Conservation (phyloP, 2,888 invertebrate genomes). For the Drosophila mettleri region DNA sequence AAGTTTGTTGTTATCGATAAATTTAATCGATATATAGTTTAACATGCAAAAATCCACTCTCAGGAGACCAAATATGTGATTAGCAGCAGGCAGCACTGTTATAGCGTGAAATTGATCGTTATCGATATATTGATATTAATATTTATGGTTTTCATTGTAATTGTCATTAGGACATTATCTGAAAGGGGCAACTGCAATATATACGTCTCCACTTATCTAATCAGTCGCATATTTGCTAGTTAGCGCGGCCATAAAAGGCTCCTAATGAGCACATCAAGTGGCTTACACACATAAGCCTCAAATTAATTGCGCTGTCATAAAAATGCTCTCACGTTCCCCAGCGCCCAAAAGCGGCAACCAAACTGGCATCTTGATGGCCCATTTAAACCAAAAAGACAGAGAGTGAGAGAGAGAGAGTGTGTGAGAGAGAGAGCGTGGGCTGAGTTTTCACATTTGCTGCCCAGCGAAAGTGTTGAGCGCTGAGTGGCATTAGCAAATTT, state of each 20-base stretch:
- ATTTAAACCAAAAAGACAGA: conserved; percentile 16
- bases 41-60: not conserved
- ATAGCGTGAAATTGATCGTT: not conserved
- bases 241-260: conserved; percentile 73
- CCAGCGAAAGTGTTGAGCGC: conserved; percentile 53
- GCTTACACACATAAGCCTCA: conserved; percentile 77
- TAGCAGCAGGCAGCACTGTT: not conserved
- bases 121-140: not conserved
- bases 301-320: conserved; percentile 81
- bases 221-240: conserved; percentile 78
- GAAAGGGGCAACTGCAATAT: not conserved
- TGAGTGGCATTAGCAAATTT: conserved; percentile 54
- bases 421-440: not conserved
- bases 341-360: conserved; percentile 1
- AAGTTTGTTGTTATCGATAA: not conserved
- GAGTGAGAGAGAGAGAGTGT: not conserved
- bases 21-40: not conserved
- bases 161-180: not conserved
- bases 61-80: too few relatives aligned
- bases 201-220: conserved; percentile 48
- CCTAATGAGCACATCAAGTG: conserved; percentile 79
- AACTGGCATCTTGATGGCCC: conserved; percentile 38
- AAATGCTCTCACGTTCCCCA: conserved; percentile 69
- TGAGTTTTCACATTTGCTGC: conserved; percentile 5
- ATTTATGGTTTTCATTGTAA: not conserved